Conservation (phyloP, 53 echinoderm and acorn worm genomes). For the Astropecten irregularis region DNA sequence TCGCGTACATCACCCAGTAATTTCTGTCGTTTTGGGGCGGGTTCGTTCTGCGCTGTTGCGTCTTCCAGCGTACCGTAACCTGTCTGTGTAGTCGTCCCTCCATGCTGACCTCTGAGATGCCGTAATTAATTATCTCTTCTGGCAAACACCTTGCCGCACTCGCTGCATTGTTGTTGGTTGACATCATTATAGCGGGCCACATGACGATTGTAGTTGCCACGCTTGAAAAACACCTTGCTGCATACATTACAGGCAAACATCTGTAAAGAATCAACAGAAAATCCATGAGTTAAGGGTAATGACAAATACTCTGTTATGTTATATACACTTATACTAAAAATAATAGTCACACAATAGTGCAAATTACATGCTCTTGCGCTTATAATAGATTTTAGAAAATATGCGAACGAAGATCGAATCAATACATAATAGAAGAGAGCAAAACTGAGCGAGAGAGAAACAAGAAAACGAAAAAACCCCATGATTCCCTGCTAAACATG, state of each 20-base stretch:
- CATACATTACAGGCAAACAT: slow-evolving; percentile 12
- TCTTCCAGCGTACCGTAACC: not conserved
- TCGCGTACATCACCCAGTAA: not conserved
- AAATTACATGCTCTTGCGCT: too few relatives aligned
- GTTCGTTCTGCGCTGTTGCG: not conserved
- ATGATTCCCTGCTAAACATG: too few relatives aligned
- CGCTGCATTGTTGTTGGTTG: slow-evolving; percentile 34
- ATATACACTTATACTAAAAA: not conserved
- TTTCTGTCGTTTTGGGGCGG: not conserved
- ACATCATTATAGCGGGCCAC: slow-evolving; percentile 23
- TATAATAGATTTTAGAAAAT: too few relatives aligned
- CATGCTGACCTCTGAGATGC: slow-evolving; percentile 6
- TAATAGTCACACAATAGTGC: too few relatives aligned
- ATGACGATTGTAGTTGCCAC: slow-evolving; percentile 44
- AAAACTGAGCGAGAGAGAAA: too few relatives aligned
- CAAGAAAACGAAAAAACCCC: too few relatives aligned
- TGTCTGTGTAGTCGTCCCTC: not conserved
- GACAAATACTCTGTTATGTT: not conserved
- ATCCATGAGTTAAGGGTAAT: slow-evolving; percentile 60
- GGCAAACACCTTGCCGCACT: slow-evolving; percentile 48
- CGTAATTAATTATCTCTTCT: slow-evolving; percentile 25
- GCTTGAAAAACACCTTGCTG: not conserved
- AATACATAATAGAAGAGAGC: too few relatives aligned
- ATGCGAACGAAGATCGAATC: too few relatives aligned
- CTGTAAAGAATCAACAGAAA: slow-evolving; percentile 8